Percentiles rank a stretch among this genome's conserved stretches.
phyloP scores from a whole-genome alignment of 2,888 invertebrate genomes.

The Buathra laborator region DNA sequence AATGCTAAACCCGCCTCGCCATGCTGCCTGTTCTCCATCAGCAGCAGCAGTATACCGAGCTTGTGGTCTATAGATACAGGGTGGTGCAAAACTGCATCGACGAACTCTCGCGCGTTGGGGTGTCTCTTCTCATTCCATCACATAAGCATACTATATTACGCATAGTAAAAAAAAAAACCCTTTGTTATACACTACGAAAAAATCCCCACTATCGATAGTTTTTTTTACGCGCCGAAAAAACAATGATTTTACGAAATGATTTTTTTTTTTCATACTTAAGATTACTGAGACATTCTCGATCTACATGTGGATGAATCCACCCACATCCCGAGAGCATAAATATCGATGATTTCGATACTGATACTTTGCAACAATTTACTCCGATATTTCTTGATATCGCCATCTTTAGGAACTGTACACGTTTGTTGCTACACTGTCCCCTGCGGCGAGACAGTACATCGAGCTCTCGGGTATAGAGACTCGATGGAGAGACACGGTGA shows the following conservation, averaged over 20 bases:
- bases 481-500: constrained; percentile 39
- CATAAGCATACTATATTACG: background rate
- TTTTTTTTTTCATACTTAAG: background rate
- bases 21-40: constrained; percentile 32
- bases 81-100: constrained; percentile 31
- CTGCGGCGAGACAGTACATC: constrained; percentile 26
- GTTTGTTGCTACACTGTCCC: constrained; percentile 1
- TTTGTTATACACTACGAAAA: background rate
- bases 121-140: constrained; percentile 11
- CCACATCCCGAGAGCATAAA: background rate
- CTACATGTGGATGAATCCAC: too few relatives aligned
- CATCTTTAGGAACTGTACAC: background rate
- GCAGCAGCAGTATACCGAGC: constrained; percentile 18
- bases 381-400: background rate
- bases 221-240: background rate
- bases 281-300: background rate
- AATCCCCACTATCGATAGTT: background rate
- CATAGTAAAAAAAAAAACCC: background rate
- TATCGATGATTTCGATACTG: background rate
- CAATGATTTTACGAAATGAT: background rate
- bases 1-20: constrained; percentile 77
- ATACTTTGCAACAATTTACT: constrained; percentile 8
- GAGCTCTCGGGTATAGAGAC: constrained; percentile 40
- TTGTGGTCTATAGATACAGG: constrained; percentile 40
- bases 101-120: background rate